These are phyloP conservation scores for Oscheius myriophilus DNA, from an alignment of 2,888 invertebrate genomes.

Conservation along the genomic window DNA sequence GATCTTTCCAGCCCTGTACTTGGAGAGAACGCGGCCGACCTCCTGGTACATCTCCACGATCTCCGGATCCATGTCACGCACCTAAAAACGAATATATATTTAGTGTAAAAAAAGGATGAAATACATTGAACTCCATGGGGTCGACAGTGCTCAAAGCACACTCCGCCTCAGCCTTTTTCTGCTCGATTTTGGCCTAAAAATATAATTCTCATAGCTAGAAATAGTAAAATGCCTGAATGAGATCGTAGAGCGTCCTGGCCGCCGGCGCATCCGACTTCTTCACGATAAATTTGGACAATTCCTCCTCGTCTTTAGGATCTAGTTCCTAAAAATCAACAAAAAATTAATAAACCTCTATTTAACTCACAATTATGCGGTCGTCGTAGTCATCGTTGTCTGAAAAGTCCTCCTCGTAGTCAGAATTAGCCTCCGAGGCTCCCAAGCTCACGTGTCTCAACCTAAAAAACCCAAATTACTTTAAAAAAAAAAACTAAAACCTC, in stretches of 20 bases:
- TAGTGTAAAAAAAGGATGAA: background rate
- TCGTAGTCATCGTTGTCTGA: conserved; percentile 48
- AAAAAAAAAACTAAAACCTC: conserved; percentile 9
- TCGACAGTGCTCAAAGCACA: conserved; percentile 44
- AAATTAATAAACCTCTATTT: too few relatives aligned
- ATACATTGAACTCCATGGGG: conserved; percentile 49
- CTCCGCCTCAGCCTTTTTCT: conserved; percentile 53
- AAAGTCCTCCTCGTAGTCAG: conserved; percentile 41
- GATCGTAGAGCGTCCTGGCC: conserved; percentile 84
- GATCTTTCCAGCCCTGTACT: conserved; percentile 92
- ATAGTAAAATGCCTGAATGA: conserved; percentile 79
- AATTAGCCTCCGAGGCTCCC: conserved; percentile 46
- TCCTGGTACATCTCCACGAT: conserved; percentile 88
- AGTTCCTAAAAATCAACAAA: conserved; percentile 45
- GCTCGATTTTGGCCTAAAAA: conserved; percentile 76
- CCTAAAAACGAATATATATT: conserved; percentile 35
- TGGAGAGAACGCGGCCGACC: conserved; percentile 84
- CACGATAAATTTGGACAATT: conserved; percentile 84
- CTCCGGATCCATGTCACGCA: conserved; percentile 79
- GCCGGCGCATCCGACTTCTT: conserved; percentile 75
- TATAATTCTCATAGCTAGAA: background rate
- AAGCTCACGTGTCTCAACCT: conserved; percentile 54
- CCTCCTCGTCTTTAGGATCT: conserved; percentile 79
- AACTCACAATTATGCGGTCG: conserved; percentile 48
- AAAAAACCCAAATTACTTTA: conserved; percentile 2